Evolutionary conservation across 23 tunicate species (phyloP), one percentile per base, ranked within the genome.

Genomic region (Clavelina lepadiformis): DNA sequence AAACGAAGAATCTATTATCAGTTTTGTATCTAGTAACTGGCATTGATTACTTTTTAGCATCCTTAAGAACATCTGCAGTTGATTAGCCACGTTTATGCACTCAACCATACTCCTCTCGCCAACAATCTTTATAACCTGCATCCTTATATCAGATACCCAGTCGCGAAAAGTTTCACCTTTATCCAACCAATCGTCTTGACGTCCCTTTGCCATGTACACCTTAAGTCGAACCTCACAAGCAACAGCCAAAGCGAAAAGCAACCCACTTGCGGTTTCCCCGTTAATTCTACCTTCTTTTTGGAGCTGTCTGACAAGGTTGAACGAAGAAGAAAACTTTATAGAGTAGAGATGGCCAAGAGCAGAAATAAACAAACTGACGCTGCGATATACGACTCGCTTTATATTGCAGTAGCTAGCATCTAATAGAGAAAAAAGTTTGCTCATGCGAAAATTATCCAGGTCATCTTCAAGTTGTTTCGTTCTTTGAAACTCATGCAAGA

Each of bases 321-420:
- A 66, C 19, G 56, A 66, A 46, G 57, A 66, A 23, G 15, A 4
- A 5, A 46, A 29, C 15, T 66, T 36, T 5, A 46, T 66, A 3
- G 33, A 3, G 3, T 46, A n/a, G 18, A 46, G 22, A 2, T 44
- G 33, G 8, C 35, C 72, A 23, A 66, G 26, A 5, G 57, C 72
- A 3, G 57, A 66, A 46, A 66, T 44, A 46, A 66, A 66, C 56
- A 66, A 23, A 24, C 56, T 45, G 2, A 37, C 47, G 34, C 35
- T 66, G 11, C 72, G 72, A 66, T 66, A 66, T 46, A 66, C 34
- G 3, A 66, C 57, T 21, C 72, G 32, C 27, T 66, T 66, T 19
- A 66, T 66, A 28, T 66, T 46, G n/a, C n/a, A n/a, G n/a, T n/a
- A n/a, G n/a, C n/a, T n/a, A n/a, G n/a, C n/a, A n/a, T n/a, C 59